A percentile compares a stretch with the other conserved stretches of the same genome.
Evolutionary conservation across 2,113 vertebrate species (phyloP).

Genomic region (Aegithalos caudatus): DNA sequence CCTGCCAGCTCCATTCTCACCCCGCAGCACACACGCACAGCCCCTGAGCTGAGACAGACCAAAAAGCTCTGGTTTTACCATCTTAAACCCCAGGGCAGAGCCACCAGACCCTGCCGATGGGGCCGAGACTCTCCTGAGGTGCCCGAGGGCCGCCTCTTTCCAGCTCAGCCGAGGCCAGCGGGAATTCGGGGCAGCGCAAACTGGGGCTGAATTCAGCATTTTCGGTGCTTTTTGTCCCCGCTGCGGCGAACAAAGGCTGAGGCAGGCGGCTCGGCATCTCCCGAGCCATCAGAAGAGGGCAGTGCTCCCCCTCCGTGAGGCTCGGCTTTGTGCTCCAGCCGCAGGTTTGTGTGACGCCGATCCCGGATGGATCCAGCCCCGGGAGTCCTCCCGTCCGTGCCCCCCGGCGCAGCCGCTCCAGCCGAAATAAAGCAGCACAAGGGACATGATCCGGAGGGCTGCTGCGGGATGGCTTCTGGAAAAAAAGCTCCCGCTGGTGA

Average conservation of each 20-base stretch:
- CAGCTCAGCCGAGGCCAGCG: accelerated
- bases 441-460: no score
- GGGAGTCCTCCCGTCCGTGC: no score
- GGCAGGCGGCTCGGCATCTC: accelerated
- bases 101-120: not conserved
- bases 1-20: accelerated
- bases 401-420: no score
- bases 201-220: accelerated
- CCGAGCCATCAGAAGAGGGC: not conserved
- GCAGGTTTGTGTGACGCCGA: accelerated
- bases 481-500: no score
- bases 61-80: accelerated
- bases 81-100: accelerated
- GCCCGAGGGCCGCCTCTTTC: no score
- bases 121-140: not conserved
- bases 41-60: accelerated
- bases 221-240: accelerated
- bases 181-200: no score
- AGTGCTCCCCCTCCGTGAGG: accelerated
- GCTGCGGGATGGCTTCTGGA: no score
- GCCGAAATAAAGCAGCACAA: no score
- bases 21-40: accelerated
- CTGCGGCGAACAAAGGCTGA: accelerated
- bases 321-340: accelerated
- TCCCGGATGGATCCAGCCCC: accelerated